Percentiles rank a stretch among this genome's conserved stretches.
phyloP scores from a whole-genome alignment of 2,888 invertebrate species.

The Hartigia nigra region DNA sequence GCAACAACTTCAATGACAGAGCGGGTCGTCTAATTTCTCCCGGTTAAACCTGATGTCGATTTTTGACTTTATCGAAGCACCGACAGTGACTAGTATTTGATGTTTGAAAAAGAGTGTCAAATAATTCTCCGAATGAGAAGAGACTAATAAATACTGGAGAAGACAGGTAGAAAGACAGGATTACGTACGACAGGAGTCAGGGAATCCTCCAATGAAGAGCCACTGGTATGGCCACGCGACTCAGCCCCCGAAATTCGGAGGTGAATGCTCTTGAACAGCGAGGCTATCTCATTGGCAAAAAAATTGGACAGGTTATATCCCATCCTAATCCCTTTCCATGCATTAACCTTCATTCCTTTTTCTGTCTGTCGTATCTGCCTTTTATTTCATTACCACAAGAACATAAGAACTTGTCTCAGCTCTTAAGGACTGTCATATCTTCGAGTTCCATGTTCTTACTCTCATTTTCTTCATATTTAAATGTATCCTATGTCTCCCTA shows the following conservation, averaged over 20 bases:
- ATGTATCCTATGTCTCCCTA: background rate
- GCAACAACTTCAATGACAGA: conserved; percentile 38
- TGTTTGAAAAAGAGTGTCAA: conserved; percentile 18
- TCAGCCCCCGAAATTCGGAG: conserved; percentile 84
- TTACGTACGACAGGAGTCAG: conserved; percentile 4
- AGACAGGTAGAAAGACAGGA: background rate
- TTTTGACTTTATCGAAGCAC: background rate
- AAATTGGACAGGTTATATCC: conserved; percentile 76
- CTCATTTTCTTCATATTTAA: background rate
- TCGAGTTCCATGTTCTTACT: background rate
- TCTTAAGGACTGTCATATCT: background rate
- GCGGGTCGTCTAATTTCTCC: background rate
- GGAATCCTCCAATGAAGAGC: conserved; percentile 50
- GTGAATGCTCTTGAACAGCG: conserved; percentile 86
- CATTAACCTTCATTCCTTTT: background rate
- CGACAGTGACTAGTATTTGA: background rate
- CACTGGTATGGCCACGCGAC: conserved; percentile 75
- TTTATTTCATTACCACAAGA: background rate
- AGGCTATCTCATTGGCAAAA: conserved; percentile 85
- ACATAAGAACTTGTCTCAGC: background rate
- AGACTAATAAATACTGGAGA: background rate
- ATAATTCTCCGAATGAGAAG: background rate
- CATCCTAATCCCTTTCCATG: conserved; percentile 4
- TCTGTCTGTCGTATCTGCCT: background rate
- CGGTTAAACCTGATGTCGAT: background rate